phyloP scores from a whole-genome alignment of 1,140 invertebrate genomes.

The Samia ricini region DNA sequence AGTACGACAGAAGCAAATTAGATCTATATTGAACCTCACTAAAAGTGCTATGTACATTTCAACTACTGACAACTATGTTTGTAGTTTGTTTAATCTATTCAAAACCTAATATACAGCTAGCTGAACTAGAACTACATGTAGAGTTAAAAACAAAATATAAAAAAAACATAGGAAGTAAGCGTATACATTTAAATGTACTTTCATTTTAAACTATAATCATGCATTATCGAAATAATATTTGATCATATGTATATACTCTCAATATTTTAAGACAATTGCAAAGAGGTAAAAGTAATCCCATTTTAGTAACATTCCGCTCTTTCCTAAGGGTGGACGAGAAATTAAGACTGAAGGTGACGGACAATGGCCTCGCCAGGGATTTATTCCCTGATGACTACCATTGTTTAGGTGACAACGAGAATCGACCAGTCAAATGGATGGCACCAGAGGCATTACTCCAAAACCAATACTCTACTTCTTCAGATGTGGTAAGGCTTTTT shows the following conservation, averaged over 20 bases:
- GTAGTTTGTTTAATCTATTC: not conserved
- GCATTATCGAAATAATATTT: not conserved
- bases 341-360: constrained; percentile 91
- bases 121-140: no score
- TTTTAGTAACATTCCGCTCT: not conserved
- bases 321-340: constrained; percentile 85
- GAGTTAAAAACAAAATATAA: no score
- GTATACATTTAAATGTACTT: no score
- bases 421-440: constrained; percentile 97
- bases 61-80: not conserved
- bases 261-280: not conserved
- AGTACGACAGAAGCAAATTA: no score
- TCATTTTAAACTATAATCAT: not conserved
- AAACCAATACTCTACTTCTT: constrained; percentile 87
- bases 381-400: constrained; percentile 97
- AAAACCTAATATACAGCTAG: no score
- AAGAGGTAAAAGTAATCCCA: not conserved
- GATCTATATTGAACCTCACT: no score
- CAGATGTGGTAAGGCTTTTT: constrained; percentile 86
- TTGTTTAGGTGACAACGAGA: constrained; percentile 96
- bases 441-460: constrained; percentile 92
- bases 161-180: no score
- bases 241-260: not conserved
- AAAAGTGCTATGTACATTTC: no score
- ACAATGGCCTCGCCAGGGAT: constrained; percentile 93